Base-by-base conservation (phyloP, 2,888 invertebrate species). In the Brachyptera risi region DNA sequence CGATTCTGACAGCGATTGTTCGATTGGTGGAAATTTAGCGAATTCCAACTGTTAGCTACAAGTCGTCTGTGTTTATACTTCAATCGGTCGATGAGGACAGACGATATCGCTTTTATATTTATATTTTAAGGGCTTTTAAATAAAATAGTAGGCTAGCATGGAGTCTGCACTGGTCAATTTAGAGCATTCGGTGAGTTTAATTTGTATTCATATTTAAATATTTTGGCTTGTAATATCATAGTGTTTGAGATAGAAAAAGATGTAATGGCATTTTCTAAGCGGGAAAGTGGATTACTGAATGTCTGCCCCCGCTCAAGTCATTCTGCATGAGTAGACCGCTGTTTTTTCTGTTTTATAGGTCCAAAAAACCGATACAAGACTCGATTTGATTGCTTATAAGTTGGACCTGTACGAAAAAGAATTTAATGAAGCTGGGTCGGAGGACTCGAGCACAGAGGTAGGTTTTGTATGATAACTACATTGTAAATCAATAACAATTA, bases 331-430 rank as follows among this genome's bases (percentile, higher is more conserved):
- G 35, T 49, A 31, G 27, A 26, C 19, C 38, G 42, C 35, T 58
- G 50, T 26, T 27, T 61, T 38, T 31, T 64, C 61, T 50, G 56
- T 47, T 60, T 69, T 75, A 62, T 66, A 90, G 90, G 88, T 88
- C 68, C 85, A 86, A 69, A 81, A 81, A 68, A 86, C 90, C 19
- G 88, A 88, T 65, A 83, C 85, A 67, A 85, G 86, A 71, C 76
- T 90, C 56, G 87, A 86, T 68, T 79, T 84, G 70, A 83, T 90
- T 74, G 86, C 86, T 31, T 83, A 85, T 77, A 88, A 88, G 73
- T 83, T 90, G 72, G 86, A 85, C 64, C 83, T 82, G 66, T 85
- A 87, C 60, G 87, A 87, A 71, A 83, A 83, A 68, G 81, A 83
- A 67, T 78, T 86, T 67, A 81, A 78, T 61, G 75, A 76, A 64